Percentiles rank a stretch among this genome's conserved stretches.
Conservation (phyloP, 2,888 invertebrate species). For the Cephalotes varians region DNA sequence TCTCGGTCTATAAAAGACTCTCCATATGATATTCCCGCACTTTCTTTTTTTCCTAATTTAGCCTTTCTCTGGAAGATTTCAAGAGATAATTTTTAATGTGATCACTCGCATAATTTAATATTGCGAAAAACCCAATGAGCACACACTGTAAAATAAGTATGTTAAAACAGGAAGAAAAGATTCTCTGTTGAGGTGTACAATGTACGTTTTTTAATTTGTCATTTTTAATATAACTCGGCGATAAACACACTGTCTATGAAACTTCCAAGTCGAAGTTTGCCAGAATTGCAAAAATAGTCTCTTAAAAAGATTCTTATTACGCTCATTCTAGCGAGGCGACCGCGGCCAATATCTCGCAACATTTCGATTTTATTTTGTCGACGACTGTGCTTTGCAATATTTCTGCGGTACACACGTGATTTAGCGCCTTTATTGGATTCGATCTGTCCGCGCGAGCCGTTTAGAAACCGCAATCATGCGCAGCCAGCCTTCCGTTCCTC, state of each 20-base stretch:
- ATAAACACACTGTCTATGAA: not conserved
- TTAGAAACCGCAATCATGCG: conserved; percentile 45
- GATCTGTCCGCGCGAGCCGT: conserved; percentile 42
- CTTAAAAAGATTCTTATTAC: not conserved
- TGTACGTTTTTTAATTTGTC: not conserved
- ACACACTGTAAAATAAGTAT: not conserved
- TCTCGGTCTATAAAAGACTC: not conserved
- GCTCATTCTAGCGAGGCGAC: not conserved
- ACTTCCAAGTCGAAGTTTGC: not conserved
- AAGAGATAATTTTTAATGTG: not conserved
- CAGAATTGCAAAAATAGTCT: not conserved
- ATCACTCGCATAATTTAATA: not conserved
- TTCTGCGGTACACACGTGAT: conserved; percentile 22
- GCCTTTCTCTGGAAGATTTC: not conserved
- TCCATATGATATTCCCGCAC: not conserved
- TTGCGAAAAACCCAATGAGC: not conserved
- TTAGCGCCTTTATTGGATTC: conserved; percentile 46
- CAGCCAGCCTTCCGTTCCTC: conserved; percentile 45
- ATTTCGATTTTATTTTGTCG: conserved; percentile 2
- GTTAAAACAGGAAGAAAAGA: not conserved
- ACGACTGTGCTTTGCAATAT: conserved; percentile 15
- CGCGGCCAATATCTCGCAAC: not conserved
- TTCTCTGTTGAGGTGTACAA: not conserved
- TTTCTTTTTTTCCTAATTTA: not conserved
- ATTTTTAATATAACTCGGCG: not conserved